These are phyloP conservation scores for Sesia apiformis DNA, from an alignment of 2,888 invertebrate species.

Conservation along the genomic window DNA sequence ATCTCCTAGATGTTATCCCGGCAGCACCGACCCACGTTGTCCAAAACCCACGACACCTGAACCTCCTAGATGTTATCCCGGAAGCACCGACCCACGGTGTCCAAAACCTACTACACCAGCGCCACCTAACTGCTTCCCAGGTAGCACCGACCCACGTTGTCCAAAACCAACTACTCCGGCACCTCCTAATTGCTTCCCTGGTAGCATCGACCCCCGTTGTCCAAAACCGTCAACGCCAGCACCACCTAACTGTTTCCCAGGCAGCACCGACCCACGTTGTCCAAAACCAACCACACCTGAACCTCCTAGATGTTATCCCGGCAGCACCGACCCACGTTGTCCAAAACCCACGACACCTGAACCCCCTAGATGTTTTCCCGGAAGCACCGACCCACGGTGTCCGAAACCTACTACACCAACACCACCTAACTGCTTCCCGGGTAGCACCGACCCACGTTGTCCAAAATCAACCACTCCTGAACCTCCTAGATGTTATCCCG, in stretches of 20 bases:
- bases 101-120: slow-evolving; percentile 8
- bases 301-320: slow-evolving; percentile 29
- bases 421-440: slow-evolving; percentile 28
- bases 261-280: slow-evolving; percentile 24
- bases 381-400: slow-evolving; percentile 22
- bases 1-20: slow-evolving; percentile 9
- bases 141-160: slow-evolving; percentile 27
- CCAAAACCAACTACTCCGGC: slow-evolving; percentile 25
- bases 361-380: slow-evolving; percentile 17
- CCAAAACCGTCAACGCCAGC: slow-evolving; percentile 26
- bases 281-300: slow-evolving; percentile 26
- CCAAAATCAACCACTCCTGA: slow-evolving; percentile 22
- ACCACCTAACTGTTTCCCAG: slow-evolving; percentile 23
- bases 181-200: slow-evolving; percentile 24
- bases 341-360: slow-evolving; percentile 19
- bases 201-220: slow-evolving; percentile 23
- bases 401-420: slow-evolving; percentile 20
- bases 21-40: slow-evolving; percentile 14
- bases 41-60: slow-evolving; percentile 12
- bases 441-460: slow-evolving; percentile 31
- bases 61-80: too few species aligned
- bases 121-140: slow-evolving; percentile 33
- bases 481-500: slow-evolving; percentile 21
- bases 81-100: too few species aligned
- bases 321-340: slow-evolving; percentile 31